phyloP scores from a whole-genome alignment of 1,140 invertebrate genomes.

The Drosophila arawakana region DNA sequence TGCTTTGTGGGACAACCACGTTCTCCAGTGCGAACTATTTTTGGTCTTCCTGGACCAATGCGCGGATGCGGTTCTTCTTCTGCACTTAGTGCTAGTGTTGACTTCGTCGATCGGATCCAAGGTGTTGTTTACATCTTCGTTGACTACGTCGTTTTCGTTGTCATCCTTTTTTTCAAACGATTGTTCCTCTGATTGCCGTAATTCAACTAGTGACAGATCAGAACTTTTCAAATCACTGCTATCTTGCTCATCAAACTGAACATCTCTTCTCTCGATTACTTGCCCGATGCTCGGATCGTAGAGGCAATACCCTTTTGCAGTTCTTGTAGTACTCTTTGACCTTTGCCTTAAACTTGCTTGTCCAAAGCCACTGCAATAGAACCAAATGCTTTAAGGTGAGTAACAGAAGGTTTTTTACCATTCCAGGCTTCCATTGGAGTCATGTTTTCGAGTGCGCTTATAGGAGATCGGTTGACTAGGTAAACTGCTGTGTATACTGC shows the following conservation, averaged over 20 bases:
- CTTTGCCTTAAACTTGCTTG: constrained; percentile 26
- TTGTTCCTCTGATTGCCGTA: too few relatives aligned
- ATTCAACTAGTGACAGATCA: too few relatives aligned
- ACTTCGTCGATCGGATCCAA: too few relatives aligned
- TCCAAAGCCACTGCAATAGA: constrained; percentile 13
- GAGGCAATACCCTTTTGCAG: background rate
- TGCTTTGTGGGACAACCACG: too few relatives aligned
- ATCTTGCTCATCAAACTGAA: background rate
- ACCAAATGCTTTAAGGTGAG: constrained; percentile 30
- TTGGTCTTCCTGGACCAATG: too few relatives aligned
- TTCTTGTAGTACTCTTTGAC: constrained; percentile 18
- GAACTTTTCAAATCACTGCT: too few relatives aligned
- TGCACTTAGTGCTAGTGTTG: too few relatives aligned
- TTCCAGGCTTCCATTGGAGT: constrained; percentile 16
- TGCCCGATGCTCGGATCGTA: background rate
- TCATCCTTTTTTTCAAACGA: background rate
- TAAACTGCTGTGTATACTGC: constrained; percentile 9
- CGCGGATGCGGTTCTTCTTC: too few relatives aligned
- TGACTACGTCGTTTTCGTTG: background rate
- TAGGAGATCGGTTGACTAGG: constrained; percentile 1
- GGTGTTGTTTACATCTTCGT: too few relatives aligned
- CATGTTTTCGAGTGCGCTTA: background rate
- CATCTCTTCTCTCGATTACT: background rate
- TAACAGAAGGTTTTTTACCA: constrained; percentile 26
- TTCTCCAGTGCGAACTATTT: too few relatives aligned